Conservation (phyloP, 2,797 vertebrate genomes). For the Tarsius wallacei region DNA sequence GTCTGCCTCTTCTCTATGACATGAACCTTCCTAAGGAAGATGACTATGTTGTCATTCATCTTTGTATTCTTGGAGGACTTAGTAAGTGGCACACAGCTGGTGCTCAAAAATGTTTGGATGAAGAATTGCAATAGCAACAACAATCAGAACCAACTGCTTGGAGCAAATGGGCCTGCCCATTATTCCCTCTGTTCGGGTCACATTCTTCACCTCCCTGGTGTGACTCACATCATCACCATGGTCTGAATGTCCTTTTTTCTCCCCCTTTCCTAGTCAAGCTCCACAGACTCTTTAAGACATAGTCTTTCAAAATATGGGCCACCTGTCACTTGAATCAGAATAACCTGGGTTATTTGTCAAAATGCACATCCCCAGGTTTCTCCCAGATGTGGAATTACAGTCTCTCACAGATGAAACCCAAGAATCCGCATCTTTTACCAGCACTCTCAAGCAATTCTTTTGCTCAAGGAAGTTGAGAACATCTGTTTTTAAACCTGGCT, state of each 20-base stretch:
- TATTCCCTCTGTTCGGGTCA: neutral
- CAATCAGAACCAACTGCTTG: neutral
- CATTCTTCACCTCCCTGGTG: neutral
- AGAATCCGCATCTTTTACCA: neutral
- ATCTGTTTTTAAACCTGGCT: slow-evolving; percentile 24
- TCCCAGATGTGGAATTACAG: neutral
- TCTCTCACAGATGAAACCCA: neutral
- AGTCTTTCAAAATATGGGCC: neutral
- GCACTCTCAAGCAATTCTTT: neutral
- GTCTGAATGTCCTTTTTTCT: neutral
- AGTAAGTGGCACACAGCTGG: neutral
- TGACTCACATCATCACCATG: neutral
- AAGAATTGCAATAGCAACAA: neutral
- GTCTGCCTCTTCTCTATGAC: neutral
- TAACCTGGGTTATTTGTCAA: neutral
- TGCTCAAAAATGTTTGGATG: neutral
- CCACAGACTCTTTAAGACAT: neutral
- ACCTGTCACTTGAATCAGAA: neutral
- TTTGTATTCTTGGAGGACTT: neutral
- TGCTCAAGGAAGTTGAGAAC: neutral
- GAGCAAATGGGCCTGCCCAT: neutral
- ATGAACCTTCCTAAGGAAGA: neutral
- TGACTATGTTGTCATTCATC: neutral
- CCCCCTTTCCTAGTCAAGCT: neutral
- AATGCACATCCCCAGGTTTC: neutral